These are phyloP conservation scores for Nymphalis c-album DNA, from an alignment of 2,888 invertebrate species.

Conservation along the genomic window DNA sequence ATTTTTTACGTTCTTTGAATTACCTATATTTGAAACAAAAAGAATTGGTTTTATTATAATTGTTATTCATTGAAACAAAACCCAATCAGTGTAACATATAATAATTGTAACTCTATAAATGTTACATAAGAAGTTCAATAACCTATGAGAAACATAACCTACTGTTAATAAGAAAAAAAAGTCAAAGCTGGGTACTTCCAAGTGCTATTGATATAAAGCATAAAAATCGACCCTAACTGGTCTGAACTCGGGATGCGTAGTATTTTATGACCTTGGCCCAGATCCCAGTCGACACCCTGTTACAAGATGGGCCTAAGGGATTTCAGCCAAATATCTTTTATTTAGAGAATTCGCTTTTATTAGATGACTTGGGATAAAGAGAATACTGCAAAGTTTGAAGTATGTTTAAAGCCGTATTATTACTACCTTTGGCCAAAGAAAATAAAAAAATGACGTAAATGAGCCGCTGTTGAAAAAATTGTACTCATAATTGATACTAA, in stretches of 20 bases:
- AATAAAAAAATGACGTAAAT: not conserved
- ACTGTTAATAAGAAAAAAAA: too few relatives aligned
- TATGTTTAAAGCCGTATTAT: not conserved
- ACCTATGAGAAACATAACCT: too few relatives aligned
- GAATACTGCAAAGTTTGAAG: not conserved
- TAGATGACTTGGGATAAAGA: not conserved
- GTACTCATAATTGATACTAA: not conserved
- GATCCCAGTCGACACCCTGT: conserved; percentile 26
- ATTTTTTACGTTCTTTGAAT: too few relatives aligned
- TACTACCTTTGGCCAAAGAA: not conserved
- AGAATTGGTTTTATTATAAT: too few relatives aligned
- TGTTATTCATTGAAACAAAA: too few relatives aligned
- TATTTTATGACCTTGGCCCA: conserved; percentile 32
- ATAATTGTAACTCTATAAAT: too few relatives aligned
- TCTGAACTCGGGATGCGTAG: conserved; percentile 30
- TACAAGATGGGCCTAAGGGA: conserved; percentile 7
- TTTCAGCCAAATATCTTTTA: conserved; percentile 15
- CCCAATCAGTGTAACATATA: too few relatives aligned
- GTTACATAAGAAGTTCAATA: too few relatives aligned
- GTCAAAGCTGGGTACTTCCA: not conserved
- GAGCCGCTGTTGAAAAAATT: not conserved
- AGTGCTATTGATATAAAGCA: conserved; percentile 9
- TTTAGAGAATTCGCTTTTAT: conserved; percentile 12
- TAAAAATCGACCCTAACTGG: conserved; percentile 22
- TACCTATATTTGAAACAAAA: too few relatives aligned